Evolutionary conservation across 2,888 invertebrate genomes (phyloP), one percentile per base, ranked within the genome.

Genomic region (Cerceris rybyensis): DNA sequence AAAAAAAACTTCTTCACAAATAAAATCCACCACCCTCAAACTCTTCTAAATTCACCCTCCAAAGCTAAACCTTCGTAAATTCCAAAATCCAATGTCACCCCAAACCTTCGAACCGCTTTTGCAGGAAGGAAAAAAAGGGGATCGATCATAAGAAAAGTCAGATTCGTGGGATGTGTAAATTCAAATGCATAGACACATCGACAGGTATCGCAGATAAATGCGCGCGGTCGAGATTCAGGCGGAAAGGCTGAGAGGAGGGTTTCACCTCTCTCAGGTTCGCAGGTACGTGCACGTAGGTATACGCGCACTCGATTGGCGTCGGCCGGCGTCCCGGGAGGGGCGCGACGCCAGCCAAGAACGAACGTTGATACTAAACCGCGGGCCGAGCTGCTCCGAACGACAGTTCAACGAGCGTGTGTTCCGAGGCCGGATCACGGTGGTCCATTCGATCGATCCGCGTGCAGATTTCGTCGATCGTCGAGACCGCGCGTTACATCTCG

Each of bases 251-350:
- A 75, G 78, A 75, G 86, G 75, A 76, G 78, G 77, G 70, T 71
- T 82, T 78, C 58, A 59, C 52, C 68, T 69, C 74, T 72, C 74
- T 72, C 81, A 80, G 85, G 81, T 83, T 85, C 76, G 75, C 85
- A 86, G 84, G 86, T 86, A 88, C 81, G 83, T 84, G 83, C 77
- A 84, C 80, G 80, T 84, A 85, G 84, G 80, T 86, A 85, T 85
- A 87, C 86, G 89, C 87, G 89, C 88, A 90, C 86, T 89, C 89
- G 89, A 89, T 90, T 87, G 82, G 87, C 87, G 88, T 87, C 88
- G 87, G 76, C 85, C 83, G 86, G 86, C 84, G 85, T 85, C 87
- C 84, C 86, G 87, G 89, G 87, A 88, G 88, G 87, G 88, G 89
- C 86, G 87, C 86, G 84, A 88, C 84, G 87, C 85, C 82, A 84